phyloP scores from a whole-genome alignment of 37 sponge, comb jelly and placozoan genomes.

The Corticium candelabrum region DNA sequence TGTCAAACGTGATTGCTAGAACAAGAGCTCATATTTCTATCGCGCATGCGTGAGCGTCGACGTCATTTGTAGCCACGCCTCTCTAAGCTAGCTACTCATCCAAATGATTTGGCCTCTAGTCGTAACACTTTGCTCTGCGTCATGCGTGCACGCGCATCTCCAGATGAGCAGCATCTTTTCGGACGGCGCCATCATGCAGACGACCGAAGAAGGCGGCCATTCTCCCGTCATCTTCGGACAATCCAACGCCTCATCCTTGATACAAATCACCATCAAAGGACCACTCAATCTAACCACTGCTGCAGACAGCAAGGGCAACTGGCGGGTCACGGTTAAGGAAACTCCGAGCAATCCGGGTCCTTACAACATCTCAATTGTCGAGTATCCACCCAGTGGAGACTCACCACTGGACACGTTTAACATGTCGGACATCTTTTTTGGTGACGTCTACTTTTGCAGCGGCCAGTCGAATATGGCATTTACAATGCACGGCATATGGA shows the following conservation, averaged over 20 bases:
- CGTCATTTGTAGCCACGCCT: too few species aligned
- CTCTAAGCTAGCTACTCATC: too few species aligned
- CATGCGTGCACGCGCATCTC: too few species aligned
- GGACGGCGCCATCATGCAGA: background rate
- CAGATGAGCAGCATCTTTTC: background rate
- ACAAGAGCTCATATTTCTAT: too few species aligned
- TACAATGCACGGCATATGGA: background rate
- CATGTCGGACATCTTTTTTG: background rate
- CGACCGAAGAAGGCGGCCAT: background rate
- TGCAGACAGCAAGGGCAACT: background rate
- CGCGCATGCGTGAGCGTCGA: too few species aligned
- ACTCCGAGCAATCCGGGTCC: background rate
- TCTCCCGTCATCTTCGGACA: background rate
- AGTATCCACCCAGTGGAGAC: background rate
- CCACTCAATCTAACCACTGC: background rate
- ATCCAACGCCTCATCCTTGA: background rate
- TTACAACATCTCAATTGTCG: background rate
- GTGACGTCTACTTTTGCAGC: slow-evolving; percentile 2
- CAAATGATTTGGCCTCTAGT: too few species aligned
- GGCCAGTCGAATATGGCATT: background rate
- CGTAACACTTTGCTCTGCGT: too few species aligned
- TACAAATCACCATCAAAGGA: background rate
- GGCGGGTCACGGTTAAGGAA: background rate
- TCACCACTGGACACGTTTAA: background rate
- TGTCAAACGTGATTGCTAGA: too few species aligned